phyloP scores from a whole-genome alignment of 2,113 vertebrate genomes.

The Pygoscelis adeliae region DNA sequence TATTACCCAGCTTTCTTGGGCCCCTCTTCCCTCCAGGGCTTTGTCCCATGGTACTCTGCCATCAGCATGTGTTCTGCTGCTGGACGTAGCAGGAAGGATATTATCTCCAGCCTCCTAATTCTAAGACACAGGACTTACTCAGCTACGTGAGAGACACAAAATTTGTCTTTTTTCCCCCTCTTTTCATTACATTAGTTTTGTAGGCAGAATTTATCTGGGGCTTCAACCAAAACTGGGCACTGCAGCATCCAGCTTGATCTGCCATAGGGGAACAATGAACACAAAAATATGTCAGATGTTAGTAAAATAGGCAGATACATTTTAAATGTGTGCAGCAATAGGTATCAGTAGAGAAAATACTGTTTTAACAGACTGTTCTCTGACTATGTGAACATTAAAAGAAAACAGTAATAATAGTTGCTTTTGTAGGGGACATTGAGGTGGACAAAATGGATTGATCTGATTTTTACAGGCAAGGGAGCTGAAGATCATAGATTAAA shows the following conservation, averaged over 20 bases:
- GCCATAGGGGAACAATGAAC: conserved; percentile 28
- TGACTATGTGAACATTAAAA: conserved; percentile 46
- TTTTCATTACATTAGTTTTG: conserved; percentile 36
- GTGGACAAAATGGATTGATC: conserved; percentile 29
- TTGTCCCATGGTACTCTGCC: neutral
- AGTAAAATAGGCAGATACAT: conserved; percentile 41
- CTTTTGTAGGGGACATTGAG: conserved; percentile 39
- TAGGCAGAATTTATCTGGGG: conserved; percentile 24
- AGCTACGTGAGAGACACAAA: neutral
- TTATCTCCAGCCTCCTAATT: conserved; percentile 25
- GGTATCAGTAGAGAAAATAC: conserved; percentile 29
- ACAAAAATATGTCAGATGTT: conserved; percentile 49
- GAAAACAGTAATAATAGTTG: conserved; percentile 40
- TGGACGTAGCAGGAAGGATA: conserved; percentile 17
- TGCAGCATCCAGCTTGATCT: neutral
- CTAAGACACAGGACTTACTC: conserved; percentile 2
- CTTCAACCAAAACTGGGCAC: conserved; percentile 7
- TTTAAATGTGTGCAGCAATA: neutral
- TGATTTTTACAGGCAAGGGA: conserved; percentile 46
- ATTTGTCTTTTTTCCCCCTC: neutral
- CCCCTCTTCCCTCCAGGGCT: neutral
- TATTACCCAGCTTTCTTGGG: too few relatives aligned
- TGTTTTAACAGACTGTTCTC: conserved; percentile 30
- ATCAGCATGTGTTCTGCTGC: conserved; percentile 7
- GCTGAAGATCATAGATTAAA: conserved; percentile 46